Percentiles rank a stretch among this genome's conserved stretches.
These are phyloP conservation scores for Microhierax caerulescens DNA, from an alignment of 2,797 vertebrate genomes.

Conservation along the genomic window DNA sequence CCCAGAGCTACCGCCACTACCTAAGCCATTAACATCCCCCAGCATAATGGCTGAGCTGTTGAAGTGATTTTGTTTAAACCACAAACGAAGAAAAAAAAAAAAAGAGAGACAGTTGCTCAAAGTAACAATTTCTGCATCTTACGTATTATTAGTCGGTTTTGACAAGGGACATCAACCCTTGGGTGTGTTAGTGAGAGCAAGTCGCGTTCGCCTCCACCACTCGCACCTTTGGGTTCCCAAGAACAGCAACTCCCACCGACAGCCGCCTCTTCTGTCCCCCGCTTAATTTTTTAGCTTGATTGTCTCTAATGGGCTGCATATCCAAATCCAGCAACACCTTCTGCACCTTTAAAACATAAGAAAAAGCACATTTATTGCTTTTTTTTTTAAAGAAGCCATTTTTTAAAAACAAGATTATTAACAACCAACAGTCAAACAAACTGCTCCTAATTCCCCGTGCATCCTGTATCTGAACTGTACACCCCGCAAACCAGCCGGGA, in stretches of 20 bases:
- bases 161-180: not conserved
- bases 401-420: not conserved
- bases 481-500: not conserved
- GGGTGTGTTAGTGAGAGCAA: not conserved
- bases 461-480: not conserved
- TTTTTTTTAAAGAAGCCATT: accelerated
- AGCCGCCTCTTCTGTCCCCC: conserved; percentile 94
- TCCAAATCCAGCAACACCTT: conserved; percentile 91
- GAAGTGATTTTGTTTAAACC: not conserved
- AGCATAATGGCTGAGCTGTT: accelerated
- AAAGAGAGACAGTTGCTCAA: not conserved
- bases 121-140: not conserved
- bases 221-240: conserved; percentile 92
- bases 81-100: accelerated
- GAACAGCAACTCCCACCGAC: conserved; percentile 90
- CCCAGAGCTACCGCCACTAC: not conserved
- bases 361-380: not conserved
- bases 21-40: not conserved
- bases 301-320: conserved; percentile 92
- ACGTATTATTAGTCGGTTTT: not conserved
- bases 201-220: not conserved
- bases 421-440: not conserved
- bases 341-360: conserved; percentile 77
- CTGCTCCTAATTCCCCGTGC: not conserved
- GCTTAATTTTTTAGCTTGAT: conserved; percentile 92